These are phyloP conservation scores for Druon quercuslanigerum DNA, from an alignment of 1,140 invertebrate species.

Conservation along the genomic window DNA sequence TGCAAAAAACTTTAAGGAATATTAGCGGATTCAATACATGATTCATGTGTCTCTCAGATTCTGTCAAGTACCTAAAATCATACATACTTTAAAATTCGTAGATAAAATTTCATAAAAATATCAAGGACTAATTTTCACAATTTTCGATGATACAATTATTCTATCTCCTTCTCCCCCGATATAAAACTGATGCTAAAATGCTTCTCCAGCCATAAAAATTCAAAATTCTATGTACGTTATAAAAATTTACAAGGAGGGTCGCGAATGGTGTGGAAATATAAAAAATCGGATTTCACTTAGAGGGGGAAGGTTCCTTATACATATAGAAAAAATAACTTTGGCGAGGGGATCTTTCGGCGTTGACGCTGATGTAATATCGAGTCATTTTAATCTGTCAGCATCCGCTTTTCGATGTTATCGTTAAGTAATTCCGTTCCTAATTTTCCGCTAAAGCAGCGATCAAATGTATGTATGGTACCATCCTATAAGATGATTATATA, in stretches of 20 bases:
- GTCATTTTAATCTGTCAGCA: slow-evolving; percentile 25
- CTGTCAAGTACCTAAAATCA: background rate
- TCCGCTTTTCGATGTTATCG: slow-evolving; percentile 26
- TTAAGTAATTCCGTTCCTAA: background rate
- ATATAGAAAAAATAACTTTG: slow-evolving; percentile 5
- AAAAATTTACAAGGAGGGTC: no score
- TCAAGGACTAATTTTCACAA: no score
- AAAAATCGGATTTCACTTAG: no score
- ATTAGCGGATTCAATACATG: no score
- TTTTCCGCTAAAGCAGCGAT: slow-evolving; percentile 1
- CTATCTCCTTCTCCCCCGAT: no score
- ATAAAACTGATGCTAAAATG: no score
- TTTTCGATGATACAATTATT: no score
- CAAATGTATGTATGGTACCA: slow-evolving; percentile 40
- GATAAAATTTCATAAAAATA: background rate
- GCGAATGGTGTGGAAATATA: no score
- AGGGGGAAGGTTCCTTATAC: background rate
- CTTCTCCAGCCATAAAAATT: no score
- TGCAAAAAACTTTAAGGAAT: no score
- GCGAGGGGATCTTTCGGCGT: slow-evolving; percentile 14
- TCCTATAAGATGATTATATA: slow-evolving; percentile 50
- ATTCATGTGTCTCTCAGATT: no score
- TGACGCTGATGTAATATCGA: background rate
- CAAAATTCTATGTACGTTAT: no score
- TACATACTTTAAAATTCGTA: background rate